Base-by-base conservation (phyloP, 30 jellyfish, hydroid and myxozoan species). In the Pelagia noctiluca region DNA sequence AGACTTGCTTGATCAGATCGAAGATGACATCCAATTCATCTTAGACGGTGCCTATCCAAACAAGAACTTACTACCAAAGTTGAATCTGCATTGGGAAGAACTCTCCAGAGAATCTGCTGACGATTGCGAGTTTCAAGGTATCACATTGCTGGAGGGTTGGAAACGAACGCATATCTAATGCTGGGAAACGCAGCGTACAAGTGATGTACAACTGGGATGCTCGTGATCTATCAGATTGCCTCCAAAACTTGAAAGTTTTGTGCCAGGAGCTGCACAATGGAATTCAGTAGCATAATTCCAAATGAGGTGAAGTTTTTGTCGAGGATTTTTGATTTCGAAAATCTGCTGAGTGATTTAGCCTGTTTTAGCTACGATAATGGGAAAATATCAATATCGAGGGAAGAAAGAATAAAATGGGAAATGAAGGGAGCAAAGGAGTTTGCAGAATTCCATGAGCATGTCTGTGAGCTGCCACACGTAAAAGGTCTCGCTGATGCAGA, bases 401-500 rank as follows among this genome's bases (percentile, higher is more conserved):
- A 75, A 1, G 31, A 47, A 7, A 22, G 77, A 25, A 48, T 19
- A 5, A 35, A 25, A 1, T 75, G 86, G 86, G 86, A 75, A 32
- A 25, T 16, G 48, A 19, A 18, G 18, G 86, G 86, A n/a, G 25
- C 10, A 46, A 54, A 75, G 1, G 86, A 75, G 57, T 75, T 75
- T 75, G 52, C 23, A 1, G 54, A 75, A 1, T 50, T 75, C 67
- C 50, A 0, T 30, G 28, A 22, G 18, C 50, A 22, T 26, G 78
- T 75, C 18, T 75, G 86, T 29, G 35, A 8, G 32, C 23, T 75
- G 47, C 63, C 86, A 19, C 76, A 75, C 50, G 86, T 75, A 19
- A 16, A 42, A 42, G 16, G 16, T 42, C 16, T 5, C 8, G 57
- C 16, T 42, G 16, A 16, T 16, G 16, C 8, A 8, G 16, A 42